Evolutionary conservation across 2,888 invertebrate genomes (phyloP), one percentile per base, ranked within the genome.

Genomic region (Germaria angustata): DNA sequence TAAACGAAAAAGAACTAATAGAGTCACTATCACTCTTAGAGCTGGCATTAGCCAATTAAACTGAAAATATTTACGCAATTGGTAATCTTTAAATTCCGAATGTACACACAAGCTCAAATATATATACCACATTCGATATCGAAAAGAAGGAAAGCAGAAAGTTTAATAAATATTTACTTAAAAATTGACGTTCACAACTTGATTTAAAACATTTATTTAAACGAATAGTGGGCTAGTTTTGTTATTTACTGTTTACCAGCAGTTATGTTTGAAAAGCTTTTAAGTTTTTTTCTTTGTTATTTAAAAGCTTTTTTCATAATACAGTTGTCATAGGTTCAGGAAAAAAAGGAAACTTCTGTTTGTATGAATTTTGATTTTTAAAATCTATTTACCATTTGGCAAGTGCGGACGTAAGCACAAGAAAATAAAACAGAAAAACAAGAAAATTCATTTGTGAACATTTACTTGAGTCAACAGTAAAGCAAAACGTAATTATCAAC

Each of bases 311-410:
- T 75, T 28, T 20, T 9, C 24, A 22, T 24, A 49, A 34, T 46
- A 36, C 68, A 59, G 53, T 80, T 82, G 79, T 75, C 80, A 82
- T 71, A 82, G 66, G 71, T 82, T 82, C 65, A 80, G 80, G 59
- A 65, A 82, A 44, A 61, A 66, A 73, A 41, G 57, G 51, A 65
- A 72, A 72, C 44, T 24, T 79, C 63, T 55, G 9, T 63, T 57
- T 49, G 61, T 66, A 66, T 55, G 55, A 28, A 65, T 72, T 63
- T 73, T 53, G 61, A 24, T 49, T 57, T 65, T 86, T 87, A 88
- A 87, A 89, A 88, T 86, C 85, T 85, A 87, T 84, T 86, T 84
- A 87, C 86, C 86, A 85, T 84, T 88, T 86, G 84, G 66, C 80
- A 86, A 84, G 85, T 78, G 55, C 78, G 85, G 88, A 88, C 87